Percentiles rank a stretch among this genome's conserved stretches.
These are phyloP conservation scores for Geodia barretti DNA, from an alignment of 37 sponge, comb jelly and placozoan genomes.

Conservation along the genomic window DNA sequence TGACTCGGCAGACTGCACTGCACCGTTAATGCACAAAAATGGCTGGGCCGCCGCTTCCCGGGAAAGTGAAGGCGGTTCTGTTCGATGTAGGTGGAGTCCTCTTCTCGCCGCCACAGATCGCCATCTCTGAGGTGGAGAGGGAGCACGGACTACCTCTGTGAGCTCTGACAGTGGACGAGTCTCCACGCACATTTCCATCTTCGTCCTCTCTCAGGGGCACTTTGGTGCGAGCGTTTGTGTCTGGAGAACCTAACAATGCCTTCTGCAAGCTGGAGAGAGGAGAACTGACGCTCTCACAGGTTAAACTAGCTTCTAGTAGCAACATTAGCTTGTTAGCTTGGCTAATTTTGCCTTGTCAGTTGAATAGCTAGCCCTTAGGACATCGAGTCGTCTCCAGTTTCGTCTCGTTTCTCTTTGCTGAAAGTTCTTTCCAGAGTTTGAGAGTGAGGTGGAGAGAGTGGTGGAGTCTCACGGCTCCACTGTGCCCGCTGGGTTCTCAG, in stretches of 20 bases:
- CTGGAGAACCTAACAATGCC: conserved; percentile 48
- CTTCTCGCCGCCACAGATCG: conserved; percentile 36
- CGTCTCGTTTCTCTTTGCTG: neutral
- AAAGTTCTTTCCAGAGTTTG: conserved; percentile 58
- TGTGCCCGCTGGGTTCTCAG: conserved; percentile 29
- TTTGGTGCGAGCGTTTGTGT: conserved; percentile 16
- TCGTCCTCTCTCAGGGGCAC: no score
- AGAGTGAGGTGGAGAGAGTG: conserved; percentile 22
- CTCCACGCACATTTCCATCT: neutral
- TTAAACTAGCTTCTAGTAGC: no score
- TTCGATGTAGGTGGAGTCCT: conserved; percentile 70
- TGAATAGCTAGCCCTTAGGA: no score
- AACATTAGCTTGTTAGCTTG: no score
- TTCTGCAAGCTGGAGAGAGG: conserved; percentile 64
- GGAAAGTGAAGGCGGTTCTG: conserved; percentile 51
- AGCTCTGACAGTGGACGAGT: no score
- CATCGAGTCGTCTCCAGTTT: no score
- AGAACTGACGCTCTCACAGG: conserved; percentile 50
- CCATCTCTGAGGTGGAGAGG: conserved; percentile 28
- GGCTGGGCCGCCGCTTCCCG: no score
- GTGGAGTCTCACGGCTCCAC: neutral
- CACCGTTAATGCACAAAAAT: no score
- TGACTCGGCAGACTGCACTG: neutral
- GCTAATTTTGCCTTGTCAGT: no score
- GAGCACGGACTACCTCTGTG: conserved; percentile 34